Base-by-base conservation (phyloP, 2,888 invertebrate genomes). In the Microlaimidae sp. region DNA sequence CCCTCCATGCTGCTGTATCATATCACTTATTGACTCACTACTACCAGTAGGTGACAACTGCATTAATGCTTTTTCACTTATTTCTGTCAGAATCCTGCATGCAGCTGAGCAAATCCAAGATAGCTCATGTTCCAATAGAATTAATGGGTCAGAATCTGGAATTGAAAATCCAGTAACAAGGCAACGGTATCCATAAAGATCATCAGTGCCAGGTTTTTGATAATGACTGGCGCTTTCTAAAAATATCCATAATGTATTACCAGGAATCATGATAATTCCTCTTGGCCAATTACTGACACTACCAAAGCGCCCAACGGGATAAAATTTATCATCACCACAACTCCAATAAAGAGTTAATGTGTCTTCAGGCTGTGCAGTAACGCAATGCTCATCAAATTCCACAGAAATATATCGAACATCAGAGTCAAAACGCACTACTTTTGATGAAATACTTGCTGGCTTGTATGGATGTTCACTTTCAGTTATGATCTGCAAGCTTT, bases 391-490 rank as follows among this genome's bases (percentile, higher is more conserved):
- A 69, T 92, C 92, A 74, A 95, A 92, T 74, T 93, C 90, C 3
- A 95, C 74, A 17, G 85, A 83, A 67, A 95, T 77, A 85, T 92
- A 92, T 60, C 85, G 82, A 1, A 95, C 86, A 59, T 78, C 78
- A 2, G 82, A 76, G 0, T 92, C 89, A 73, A 95, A 93, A 41
- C 81, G 77, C 7, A 92, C 88, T 70, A 58, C 53, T 51, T 63
- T 56, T 10, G 28, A 40, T 19, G 2, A 3, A 2, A 72, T 69
- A 41, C 64, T 64, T n/a, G 69, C 69, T 47, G 85, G 82, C 71
- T 85, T 85, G 72, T 93, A 93, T 0, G 93, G 93, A 76, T 93
- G 93, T 43, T 90, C 89, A 70, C 89, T 88, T 73, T 93, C 90
- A 2, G 52, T 45, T 17, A 47, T 41, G 3, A 26, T 21, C 38